A percentile compares a stretch with the other conserved stretches of the same genome.
Conservation (phyloP, 2,797 vertebrate species). For the Columba guinea region DNA sequence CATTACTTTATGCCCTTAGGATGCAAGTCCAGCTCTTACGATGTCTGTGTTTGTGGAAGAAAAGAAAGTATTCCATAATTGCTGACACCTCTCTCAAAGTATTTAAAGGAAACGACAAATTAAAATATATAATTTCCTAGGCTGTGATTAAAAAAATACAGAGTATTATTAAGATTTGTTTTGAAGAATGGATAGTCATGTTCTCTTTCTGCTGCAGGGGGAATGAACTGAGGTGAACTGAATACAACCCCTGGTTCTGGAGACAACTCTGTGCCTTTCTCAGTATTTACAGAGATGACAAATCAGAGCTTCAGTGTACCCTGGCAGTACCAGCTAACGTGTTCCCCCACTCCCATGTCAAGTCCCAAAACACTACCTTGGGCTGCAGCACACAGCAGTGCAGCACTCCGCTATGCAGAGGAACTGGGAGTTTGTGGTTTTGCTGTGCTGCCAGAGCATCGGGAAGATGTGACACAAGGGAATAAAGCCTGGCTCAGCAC, state of each 20-base stretch:
- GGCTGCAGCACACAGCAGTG: not conserved
- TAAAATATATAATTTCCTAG: not conserved
- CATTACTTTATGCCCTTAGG: not conserved
- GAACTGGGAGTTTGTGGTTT: not conserved
- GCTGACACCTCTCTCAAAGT: not conserved
- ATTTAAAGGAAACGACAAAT: not conserved
- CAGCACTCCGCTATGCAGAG: not conserved
- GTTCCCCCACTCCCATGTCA: not conserved
- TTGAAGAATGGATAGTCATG: not conserved
- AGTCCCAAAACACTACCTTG: not conserved
- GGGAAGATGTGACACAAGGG: rapidly evolving
- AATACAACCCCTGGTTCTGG: not conserved
- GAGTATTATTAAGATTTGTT: not conserved
- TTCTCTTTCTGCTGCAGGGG: not conserved
- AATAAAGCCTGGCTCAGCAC: not conserved
- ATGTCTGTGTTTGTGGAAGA: not conserved
- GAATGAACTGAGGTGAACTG: not conserved
- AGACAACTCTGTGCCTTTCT: not conserved
- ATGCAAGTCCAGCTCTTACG: not conserved
- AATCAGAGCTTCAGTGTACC: not conserved
- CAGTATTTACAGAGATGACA: not conserved
- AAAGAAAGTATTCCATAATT: not conserved
- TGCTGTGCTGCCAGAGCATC: not conserved
- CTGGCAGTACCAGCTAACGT: rapidly evolving
- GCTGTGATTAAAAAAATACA: not conserved